Percentiles rank a stretch among this genome's conserved stretches.
These are phyloP conservation scores for Falco columbarius DNA, from an alignment of 2,797 vertebrate genomes.

Conservation along the genomic window DNA sequence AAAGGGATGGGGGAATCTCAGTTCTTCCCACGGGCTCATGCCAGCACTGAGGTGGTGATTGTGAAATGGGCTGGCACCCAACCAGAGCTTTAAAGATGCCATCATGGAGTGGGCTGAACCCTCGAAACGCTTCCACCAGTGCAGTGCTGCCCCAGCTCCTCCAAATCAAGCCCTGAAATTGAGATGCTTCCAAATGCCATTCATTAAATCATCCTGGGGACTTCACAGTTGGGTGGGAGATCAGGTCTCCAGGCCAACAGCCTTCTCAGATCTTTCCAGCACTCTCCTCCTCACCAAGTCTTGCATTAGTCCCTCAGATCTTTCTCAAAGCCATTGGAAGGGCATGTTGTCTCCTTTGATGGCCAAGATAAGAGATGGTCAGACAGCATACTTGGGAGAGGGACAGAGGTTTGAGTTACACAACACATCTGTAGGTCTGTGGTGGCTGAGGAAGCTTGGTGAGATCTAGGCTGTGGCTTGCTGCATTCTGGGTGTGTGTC, in stretches of 20 bases:
- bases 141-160: neutral
- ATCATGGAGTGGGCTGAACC: neutral
- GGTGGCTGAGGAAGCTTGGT: neutral
- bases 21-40: neutral
- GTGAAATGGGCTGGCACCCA: neutral
- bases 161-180: neutral
- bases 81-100: neutral
- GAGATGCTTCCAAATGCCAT: rapidly evolving
- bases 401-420: neutral
- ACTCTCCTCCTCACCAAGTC: neutral
- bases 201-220: neutral
- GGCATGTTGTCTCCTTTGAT: neutral
- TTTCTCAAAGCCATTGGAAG: neutral
- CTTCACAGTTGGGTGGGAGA: neutral
- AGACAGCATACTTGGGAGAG: neutral
- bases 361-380: neutral
- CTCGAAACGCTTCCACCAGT: neutral
- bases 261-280: neutral
- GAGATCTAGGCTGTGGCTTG: neutral
- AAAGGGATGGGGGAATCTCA: neutral
- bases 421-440: neutral
- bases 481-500: neutral
- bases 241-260: neutral
- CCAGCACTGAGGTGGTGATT: neutral
- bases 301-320: neutral